Percentiles rank a stretch among this genome's conserved stretches.
phyloP scores from a whole-genome alignment of 2,797 vertebrate genomes.

The Graptemys geographica region DNA sequence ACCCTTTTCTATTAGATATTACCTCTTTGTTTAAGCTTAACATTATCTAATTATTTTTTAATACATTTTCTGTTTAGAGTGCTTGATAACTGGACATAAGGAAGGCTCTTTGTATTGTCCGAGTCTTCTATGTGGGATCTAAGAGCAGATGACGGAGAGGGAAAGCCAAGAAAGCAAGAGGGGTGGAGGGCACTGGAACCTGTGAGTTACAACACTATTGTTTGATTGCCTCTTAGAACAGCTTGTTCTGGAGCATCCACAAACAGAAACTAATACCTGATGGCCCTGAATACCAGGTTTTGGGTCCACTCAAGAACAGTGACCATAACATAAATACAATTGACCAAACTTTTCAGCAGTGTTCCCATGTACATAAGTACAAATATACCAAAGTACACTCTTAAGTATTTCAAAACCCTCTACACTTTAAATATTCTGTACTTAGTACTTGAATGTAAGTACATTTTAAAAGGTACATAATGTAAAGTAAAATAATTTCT shows the following conservation, averaged over 20 bases:
- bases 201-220: background rate
- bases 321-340: too few species aligned
- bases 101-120: background rate
- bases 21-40: background rate
- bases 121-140: background rate
- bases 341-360: too few species aligned
- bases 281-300: background rate
- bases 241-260: background rate
- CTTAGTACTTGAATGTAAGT: too few species aligned
- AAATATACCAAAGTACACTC: too few species aligned
- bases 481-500: too few species aligned
- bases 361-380: too few species aligned
- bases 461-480: too few species aligned
- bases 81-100: background rate
- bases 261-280: background rate
- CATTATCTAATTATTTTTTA: background rate
- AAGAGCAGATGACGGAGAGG: background rate
- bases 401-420: too few species aligned
- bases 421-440: too few species aligned
- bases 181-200: background rate
- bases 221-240: background rate
- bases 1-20: background rate
- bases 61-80: rapidly evolving
- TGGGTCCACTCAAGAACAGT: background rate
- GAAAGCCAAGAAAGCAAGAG: background rate